A percentile compares a stretch with the other conserved stretches of the same genome.
Conservation (phyloP, 2,888 invertebrate genomes). For the Osedax frankpressi region DNA sequence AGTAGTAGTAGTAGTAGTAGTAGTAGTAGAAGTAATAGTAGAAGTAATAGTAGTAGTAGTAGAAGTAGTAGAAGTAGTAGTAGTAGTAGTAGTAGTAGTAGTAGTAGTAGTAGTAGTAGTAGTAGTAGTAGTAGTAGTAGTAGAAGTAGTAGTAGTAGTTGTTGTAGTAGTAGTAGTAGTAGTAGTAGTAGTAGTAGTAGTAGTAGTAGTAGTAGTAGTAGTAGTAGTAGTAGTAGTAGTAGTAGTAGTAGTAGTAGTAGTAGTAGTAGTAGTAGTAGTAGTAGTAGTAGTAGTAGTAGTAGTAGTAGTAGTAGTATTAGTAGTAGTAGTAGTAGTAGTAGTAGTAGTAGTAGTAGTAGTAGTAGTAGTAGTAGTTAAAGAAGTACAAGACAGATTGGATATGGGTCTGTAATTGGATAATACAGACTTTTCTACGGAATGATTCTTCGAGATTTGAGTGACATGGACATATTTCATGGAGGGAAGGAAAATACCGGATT, state of each 20-base stretch:
- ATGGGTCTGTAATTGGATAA: too few relatives aligned
- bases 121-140: not conserved
- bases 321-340: too few relatives aligned
- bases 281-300: conserved; percentile 14
- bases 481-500: too few relatives aligned
- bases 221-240: conserved; percentile 15
- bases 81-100: conserved; percentile 12
- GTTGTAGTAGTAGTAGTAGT: conserved; percentile 9
- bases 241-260: conserved; percentile 7
- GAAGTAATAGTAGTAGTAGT: too few relatives aligned
- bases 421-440: too few relatives aligned
- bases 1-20: too few relatives aligned
- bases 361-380: conserved; percentile 7
- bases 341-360: conserved; percentile 11
- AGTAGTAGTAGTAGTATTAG: too few relatives aligned
- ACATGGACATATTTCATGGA: too few relatives aligned
- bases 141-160: conserved; percentile 2
- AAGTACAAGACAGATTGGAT: not conserved
- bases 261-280: conserved; percentile 14
- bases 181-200: conserved; percentile 12
- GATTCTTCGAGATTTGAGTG: too few relatives aligned
- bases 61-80: too few relatives aligned
- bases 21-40: too few relatives aligned
- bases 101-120: conserved; percentile 1
- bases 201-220: conserved; percentile 14